Percentiles rank a stretch among this genome's conserved stretches.
These are phyloP conservation scores for Monopis laevigella DNA, from an alignment of 2,888 invertebrate species.

Conservation along the genomic window DNA sequence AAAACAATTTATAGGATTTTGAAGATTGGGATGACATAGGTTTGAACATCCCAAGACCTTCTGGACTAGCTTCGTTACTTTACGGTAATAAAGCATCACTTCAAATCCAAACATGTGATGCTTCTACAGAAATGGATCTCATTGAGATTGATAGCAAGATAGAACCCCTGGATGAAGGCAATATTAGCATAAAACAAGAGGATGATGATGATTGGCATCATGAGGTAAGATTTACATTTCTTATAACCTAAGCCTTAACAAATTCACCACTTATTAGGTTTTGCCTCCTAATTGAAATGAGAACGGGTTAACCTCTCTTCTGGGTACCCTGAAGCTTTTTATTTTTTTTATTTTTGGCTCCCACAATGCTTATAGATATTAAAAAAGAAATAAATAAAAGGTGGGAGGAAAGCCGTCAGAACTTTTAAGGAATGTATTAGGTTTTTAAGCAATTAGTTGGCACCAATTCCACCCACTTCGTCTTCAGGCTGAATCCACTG, in stretches of 20 bases:
- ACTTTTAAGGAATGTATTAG: no score
- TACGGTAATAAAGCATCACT: conserved; percentile 58
- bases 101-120: conserved; percentile 45
- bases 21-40: conserved; percentile 95
- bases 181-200: conserved; percentile 51
- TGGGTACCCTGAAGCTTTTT: no score
- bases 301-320: no score
- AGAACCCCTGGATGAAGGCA: conserved; percentile 60
- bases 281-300: no score
- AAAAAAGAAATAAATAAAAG: no score
- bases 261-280: not conserved
- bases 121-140: conserved; percentile 54
- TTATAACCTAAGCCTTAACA: not conserved
- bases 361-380: no score
- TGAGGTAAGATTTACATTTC: conserved; percentile 43
- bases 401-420: no score
- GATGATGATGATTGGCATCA: conserved; percentile 52
- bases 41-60: conserved; percentile 83
- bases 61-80: conserved; percentile 75
- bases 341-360: no score
- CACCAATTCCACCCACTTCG: no score
- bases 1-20: conserved; percentile 70
- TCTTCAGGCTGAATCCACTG: no score
- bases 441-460: no score
- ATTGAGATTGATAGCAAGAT: conserved; percentile 34